phyloP scores from a whole-genome alignment of 2,888 invertebrate species.

The Bursaphelenchus okinawaensis region DNA sequence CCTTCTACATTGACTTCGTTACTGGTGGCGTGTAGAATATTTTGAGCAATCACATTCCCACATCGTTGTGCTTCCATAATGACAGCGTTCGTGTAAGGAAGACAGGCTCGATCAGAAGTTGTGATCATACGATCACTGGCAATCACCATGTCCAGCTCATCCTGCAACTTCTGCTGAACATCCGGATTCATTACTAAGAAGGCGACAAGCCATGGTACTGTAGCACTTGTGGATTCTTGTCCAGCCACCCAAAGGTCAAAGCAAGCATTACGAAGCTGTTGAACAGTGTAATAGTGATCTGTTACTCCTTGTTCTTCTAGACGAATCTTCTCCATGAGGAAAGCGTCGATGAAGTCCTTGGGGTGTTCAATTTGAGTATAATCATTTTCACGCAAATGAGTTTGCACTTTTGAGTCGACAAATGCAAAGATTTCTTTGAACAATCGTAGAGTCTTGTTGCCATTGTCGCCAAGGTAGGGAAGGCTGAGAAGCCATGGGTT shows the following conservation, averaged over 20 bases:
- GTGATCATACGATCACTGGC: slow-evolving; percentile 26
- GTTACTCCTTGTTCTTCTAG: background rate
- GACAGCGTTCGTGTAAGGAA: slow-evolving; percentile 26
- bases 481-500: background rate
- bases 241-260: background rate
- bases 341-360: background rate
- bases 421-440: slow-evolving; percentile 1
- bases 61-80: slow-evolving; percentile 3
- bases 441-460: background rate
- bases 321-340: background rate
- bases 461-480: background rate
- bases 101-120: slow-evolving; percentile 20
- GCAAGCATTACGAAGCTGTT: background rate
- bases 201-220: slow-evolving; percentile 5
- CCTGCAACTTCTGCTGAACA: slow-evolving; percentile 27
- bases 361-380: background rate
- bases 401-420: background rate
- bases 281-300: background rate
- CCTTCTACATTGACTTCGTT: background rate
- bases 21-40: background rate
- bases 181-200: slow-evolving; percentile 17
- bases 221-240: slow-evolving; percentile 15
- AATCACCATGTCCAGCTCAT: slow-evolving; percentile 32
- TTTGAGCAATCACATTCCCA: background rate
- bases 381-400: background rate